Evolutionary conservation across 2,113 vertebrate genomes (phyloP), one percentile per base, ranked within the genome.

Genomic region (Uria lomvia): DNA sequence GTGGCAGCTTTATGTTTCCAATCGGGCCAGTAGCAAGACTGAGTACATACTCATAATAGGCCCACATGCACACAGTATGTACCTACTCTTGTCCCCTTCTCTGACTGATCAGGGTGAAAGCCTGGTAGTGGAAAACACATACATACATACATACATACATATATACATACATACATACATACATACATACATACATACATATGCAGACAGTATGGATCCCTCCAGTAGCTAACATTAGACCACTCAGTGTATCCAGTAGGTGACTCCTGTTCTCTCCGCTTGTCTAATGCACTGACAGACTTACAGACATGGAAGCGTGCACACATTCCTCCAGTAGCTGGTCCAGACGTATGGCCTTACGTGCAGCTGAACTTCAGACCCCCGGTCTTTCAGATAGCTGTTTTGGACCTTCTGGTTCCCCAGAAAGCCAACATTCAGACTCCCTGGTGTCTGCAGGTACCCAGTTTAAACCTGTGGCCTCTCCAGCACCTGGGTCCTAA

Each of bases 1-100:
- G n/a, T 4, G 4, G 13, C 40, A 56, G 32, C 32, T 47, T 71
- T 50, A 6, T 49, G 32, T 77, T 94, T 84, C 38, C 47, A 71
- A 24, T 70, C 42, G 24, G 62, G n/a, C 30, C 47, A 67, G 71
- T n/a, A 67, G 70, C 32, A 34, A 42, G 47, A 38, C 56, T 0
- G 4, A 60, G 29, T 47, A 56, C 0, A 0, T 49, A 10, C 26
- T 76, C 71, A 20, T 45, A 5, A 20, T 15, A 45, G 66, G 47
- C 14, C 40, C 42, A 26, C 6, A 4, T 12, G 26, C 22, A 30
- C 13, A 10, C 30, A 19, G 2, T 42, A 17, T 5, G 29, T 2
- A 1, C 24, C 38, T 75, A 1, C 10, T 38, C 52, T 55, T 63
- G 22, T 49, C 78, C 15, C 12, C 26, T 72, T 68, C 47, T 72